These are phyloP conservation scores for Scrobipalpa costella DNA, from an alignment of 2,888 invertebrate species.

Conservation along the genomic window DNA sequence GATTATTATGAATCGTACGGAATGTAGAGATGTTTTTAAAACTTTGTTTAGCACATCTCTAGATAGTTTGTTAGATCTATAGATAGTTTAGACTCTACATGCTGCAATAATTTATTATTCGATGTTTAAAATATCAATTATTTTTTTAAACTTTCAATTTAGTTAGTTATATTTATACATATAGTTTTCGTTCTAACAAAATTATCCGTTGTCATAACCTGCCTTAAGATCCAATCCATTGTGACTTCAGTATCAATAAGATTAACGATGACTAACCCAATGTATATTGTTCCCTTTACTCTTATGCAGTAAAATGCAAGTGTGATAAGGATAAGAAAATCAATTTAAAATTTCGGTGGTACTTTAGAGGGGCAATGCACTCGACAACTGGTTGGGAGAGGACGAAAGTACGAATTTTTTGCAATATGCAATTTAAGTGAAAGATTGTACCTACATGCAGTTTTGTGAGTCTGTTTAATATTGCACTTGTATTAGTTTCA, in stretches of 20 bases:
- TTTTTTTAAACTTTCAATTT: no score
- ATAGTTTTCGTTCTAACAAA: no score
- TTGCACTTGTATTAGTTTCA: background rate
- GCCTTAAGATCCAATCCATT: slow-evolving; percentile 73
- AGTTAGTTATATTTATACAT: no score
- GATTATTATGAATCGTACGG: no score
- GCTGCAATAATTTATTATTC: no score
- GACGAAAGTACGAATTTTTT: slow-evolving; percentile 78
- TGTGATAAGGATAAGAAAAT: slow-evolving; percentile 56
- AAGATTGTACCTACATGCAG: slow-evolving; percentile 44
- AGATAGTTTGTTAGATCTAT: no score
- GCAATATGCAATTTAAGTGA: slow-evolving; percentile 60
- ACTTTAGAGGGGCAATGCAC: slow-evolving; percentile 73
- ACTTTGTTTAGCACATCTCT: no score
- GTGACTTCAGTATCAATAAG: slow-evolving; percentile 63
- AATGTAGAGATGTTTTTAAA: no score
- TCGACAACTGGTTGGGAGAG: slow-evolving; percentile 73
- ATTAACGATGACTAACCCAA: slow-evolving; percentile 63
- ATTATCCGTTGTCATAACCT: slow-evolving; percentile 62
- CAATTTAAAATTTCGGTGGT: slow-evolving; percentile 71
- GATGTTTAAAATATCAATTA: no score
- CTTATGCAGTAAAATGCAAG: slow-evolving; percentile 38
- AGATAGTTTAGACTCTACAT: no score
- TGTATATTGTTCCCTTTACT: slow-evolving; percentile 51
- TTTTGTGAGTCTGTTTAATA: background rate